Percentiles rank a stretch among this genome's conserved stretches.
Evolutionary conservation across 2,797 vertebrate genomes (phyloP).

Genomic region (Acanthis flammea): DNA sequence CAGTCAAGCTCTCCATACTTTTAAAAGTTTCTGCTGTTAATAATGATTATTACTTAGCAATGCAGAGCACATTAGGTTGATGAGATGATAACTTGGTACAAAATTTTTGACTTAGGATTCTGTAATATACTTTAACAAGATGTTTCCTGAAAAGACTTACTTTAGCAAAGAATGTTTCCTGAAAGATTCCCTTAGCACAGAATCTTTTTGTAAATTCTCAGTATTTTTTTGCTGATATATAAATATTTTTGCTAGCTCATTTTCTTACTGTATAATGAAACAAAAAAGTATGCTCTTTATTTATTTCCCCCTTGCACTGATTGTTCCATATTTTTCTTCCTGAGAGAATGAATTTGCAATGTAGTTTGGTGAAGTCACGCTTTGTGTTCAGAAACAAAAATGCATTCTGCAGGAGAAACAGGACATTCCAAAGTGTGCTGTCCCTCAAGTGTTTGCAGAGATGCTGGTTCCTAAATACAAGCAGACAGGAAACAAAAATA

Average conservation of each 20-base stretch:
- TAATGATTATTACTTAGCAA: not conserved
- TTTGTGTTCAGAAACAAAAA: not conserved
- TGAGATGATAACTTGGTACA: not conserved
- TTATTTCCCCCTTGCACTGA: not conserved
- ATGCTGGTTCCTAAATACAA: not conserved
- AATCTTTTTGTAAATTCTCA: not conserved
- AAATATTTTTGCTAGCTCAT: not conserved
- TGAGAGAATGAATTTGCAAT: not conserved
- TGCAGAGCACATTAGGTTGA: not conserved
- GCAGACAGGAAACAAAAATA: slow-evolving; percentile 37
- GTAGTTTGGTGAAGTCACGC: not conserved
- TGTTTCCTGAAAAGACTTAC: not conserved
- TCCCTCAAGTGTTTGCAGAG: not conserved
- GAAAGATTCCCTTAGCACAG: not conserved
- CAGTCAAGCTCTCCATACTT: not conserved
- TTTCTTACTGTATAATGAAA: not conserved
- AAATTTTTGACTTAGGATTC: not conserved
- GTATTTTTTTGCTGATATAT: not conserved
- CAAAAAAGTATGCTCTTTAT: not conserved
- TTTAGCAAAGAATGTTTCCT: not conserved
- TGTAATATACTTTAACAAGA: not conserved
- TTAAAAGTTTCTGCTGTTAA: not conserved
- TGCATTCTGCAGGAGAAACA: not conserved
- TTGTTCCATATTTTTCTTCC: not conserved
- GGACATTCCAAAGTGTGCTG: slow-evolving; percentile 8